Conservation (phyloP, 1,140 invertebrate species). For the Aphis gossypii region DNA sequence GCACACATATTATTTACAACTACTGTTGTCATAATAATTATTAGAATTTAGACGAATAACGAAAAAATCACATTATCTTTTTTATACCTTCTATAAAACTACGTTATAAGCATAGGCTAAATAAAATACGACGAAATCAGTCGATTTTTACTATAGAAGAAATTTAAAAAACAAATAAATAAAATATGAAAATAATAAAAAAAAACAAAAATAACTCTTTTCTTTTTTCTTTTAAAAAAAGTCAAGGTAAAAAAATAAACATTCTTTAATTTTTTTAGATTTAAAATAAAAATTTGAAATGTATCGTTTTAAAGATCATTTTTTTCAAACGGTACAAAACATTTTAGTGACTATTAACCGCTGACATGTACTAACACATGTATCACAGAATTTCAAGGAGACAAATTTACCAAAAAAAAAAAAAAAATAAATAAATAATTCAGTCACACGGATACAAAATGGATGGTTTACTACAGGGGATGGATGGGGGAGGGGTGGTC, state of each 20-base stretch:
- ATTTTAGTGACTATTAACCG: slow-evolving; percentile 38
- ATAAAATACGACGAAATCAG: background rate
- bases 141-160: background rate
- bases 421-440: background rate
- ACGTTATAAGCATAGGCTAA: background rate
- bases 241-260: slow-evolving; percentile 43
- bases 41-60: background rate
- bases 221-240: slow-evolving; percentile 4
- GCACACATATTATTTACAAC: background rate
- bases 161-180: background rate
- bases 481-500: background rate
- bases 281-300: slow-evolving; percentile 49
- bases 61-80: background rate
- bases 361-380: slow-evolving; percentile 33
- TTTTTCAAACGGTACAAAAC: slow-evolving; percentile 30
- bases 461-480: background rate
- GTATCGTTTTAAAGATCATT: slow-evolving; percentile 17
- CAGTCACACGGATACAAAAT: background rate
- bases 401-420: slow-evolving; percentile 43
- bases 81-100: background rate
- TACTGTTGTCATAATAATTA: background rate
- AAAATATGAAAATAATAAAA: slow-evolving; percentile 33
- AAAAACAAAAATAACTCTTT: slow-evolving; percentile 22
- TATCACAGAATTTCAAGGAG: slow-evolving; percentile 51
- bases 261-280: slow-evolving; percentile 7